Conservation (phyloP, 2,797 vertebrate species). For the Lepus oiostolus region DNA sequence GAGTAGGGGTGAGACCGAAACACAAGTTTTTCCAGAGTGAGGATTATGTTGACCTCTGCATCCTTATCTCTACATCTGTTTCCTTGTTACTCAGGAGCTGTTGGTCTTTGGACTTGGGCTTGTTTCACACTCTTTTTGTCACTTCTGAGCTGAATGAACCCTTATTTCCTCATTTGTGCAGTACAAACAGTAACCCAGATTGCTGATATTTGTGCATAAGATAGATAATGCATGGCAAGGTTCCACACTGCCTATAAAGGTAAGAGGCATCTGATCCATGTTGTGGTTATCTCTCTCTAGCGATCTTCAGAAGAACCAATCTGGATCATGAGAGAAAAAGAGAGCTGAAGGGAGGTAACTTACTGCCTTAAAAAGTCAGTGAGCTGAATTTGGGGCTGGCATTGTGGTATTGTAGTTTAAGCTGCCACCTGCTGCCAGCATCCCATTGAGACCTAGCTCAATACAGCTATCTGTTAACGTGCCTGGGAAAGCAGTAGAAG, state of each 20-base stretch:
- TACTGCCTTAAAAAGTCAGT: constrained; percentile 9
- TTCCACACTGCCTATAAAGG: background rate
- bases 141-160: background rate
- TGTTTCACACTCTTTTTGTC: background rate
- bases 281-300: background rate
- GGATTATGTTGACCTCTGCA: background rate
- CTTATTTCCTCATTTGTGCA: background rate
- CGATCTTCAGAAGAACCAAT: background rate
- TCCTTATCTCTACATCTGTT: background rate
- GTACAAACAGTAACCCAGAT: background rate
- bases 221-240: background rate
- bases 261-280: background rate
- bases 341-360: background rate
- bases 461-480: no score
- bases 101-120: background rate
- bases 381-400: background rate
- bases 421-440: no score
- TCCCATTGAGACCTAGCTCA: no score
- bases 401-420: no score
- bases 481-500: no score
- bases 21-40: background rate
- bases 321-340: background rate
- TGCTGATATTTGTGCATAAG: background rate
- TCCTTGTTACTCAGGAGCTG: background rate
- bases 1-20: background rate